A percentile compares a stretch with the other conserved stretches of the same genome.
Conservation (phyloP, 2,888 invertebrate genomes). For the Papilio demoleus region DNA sequence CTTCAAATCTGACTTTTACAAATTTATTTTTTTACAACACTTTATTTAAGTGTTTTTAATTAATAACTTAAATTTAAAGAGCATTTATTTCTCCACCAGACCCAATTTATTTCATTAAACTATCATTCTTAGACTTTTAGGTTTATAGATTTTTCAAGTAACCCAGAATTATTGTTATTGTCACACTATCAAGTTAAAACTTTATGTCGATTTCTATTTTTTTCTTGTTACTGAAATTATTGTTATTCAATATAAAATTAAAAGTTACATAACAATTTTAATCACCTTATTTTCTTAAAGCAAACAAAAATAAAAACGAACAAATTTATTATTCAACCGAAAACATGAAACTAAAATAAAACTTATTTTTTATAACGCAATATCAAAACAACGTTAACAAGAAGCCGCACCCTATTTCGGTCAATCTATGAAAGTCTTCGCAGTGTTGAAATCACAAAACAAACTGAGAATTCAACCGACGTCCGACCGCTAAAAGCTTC, state of each 20-base stretch:
- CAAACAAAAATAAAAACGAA: not conserved
- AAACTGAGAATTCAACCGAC: conserved; percentile 50
- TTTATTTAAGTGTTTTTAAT: too few relatives aligned
- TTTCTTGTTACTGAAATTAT: not conserved
- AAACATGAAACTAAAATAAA: conserved; percentile 3
- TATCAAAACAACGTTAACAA: conserved; percentile 34
- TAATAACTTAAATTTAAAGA: too few relatives aligned
- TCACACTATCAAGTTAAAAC: too few relatives aligned
- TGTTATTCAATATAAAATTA: not conserved
- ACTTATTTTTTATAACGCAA: conserved; percentile 4
- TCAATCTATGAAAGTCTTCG: conserved; percentile 46
- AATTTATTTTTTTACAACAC: too few relatives aligned
- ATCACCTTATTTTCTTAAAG: not conserved
- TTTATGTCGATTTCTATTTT: too few relatives aligned
- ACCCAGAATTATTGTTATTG: too few relatives aligned
- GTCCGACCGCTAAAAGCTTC: conserved; percentile 59
- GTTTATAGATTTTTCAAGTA: too few relatives aligned
- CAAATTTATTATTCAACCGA: conserved; percentile 4
- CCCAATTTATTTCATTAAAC: too few relatives aligned
- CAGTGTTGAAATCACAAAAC: conserved; percentile 56
- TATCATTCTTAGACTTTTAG: too few relatives aligned
- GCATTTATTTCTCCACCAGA: too few relatives aligned
- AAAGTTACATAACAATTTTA: not conserved
- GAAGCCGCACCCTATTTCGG: conserved; percentile 32
- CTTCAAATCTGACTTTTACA: too few relatives aligned